Evolutionary conservation across 2,113 vertebrate genomes (phyloP).

Genomic region (Octodon degus): DNA sequence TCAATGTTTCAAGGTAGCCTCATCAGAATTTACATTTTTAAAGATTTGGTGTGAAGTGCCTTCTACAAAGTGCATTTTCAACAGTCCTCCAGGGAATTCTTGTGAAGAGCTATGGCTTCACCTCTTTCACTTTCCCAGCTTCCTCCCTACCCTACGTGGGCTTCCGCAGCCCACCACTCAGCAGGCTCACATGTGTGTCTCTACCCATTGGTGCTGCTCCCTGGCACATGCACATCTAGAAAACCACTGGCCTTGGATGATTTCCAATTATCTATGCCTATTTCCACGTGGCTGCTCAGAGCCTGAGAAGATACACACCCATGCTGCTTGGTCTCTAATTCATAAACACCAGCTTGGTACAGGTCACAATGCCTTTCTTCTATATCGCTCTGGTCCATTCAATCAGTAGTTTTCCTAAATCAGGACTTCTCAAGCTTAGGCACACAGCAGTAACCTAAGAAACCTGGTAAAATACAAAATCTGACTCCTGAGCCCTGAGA

Average conservation of each 20-base stretch:
- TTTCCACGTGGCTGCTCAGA: not conserved
- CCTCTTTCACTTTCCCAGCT: too few relatives aligned
- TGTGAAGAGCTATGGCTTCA: not conserved
- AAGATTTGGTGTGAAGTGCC: not conserved
- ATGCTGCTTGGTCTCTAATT: not conserved
- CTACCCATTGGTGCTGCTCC: not conserved
- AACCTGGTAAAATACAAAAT: not conserved
- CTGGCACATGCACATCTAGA: too few relatives aligned
- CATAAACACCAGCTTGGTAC: not conserved
- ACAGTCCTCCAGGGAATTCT: not conserved
- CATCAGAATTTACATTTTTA: not conserved
- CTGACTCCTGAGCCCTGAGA: not conserved
- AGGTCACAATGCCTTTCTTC: not conserved
- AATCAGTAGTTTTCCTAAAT: not conserved
- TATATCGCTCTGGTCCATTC: not conserved
- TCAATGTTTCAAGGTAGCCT: not conserved
- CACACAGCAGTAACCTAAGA: not conserved
- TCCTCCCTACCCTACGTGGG: not conserved
- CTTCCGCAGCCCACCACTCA: rapidly evolving
- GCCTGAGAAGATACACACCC: not conserved
- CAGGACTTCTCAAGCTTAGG: not conserved
- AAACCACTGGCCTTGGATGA: not conserved
- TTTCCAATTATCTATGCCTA: not conserved
- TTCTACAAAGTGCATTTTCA: not conserved
- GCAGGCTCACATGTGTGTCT: not conserved